Base-by-base conservation (phyloP, 1,140 invertebrate genomes). In the Drosophila obscura region DNA sequence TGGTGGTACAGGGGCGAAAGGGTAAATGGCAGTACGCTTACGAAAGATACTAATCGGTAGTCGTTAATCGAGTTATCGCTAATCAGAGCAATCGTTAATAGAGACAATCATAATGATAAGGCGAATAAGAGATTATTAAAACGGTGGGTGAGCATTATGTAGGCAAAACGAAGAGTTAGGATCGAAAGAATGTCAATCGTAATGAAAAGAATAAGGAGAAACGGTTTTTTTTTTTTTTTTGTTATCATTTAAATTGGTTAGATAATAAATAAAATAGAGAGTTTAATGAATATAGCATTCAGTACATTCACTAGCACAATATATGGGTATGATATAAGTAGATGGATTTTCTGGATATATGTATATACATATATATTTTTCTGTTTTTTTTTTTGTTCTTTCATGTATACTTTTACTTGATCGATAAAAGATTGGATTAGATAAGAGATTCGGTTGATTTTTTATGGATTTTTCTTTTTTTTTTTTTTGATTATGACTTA, bases 191-290 rank as follows among this genome's bases (percentile, higher is more conserved):
- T 73, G 67, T 62, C 49, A 61, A 73, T 72, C 39, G 48, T 56
- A 68, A 73, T 61, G 13, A 52, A 55, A 59, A 53, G 56, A 43
- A 61, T 61, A 19, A 68, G 19, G 49, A 75, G 31, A 75, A 76
- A 28, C 26, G 56, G 22, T 41, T 62, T 65, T 49, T 26, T 73
- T 56, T 48, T 22, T 55, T 58, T 76, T 55, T 65, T 62, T 80
- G 56, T 62, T 62, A 51, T 73, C 71, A 93, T 93, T 93, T 93
- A 92, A 89, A 93, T 93, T 92, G 92, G 92, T 93, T 93, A 88
- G 79, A 51, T 90, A 88, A 78, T 74, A 87, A 87, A 88, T 82
- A 82, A 87, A 82, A 53, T 82, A 82, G 82, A 87, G 77, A 88
- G 78, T 82, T 82, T 87, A 84, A 89, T 91, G 89, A 90, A 90